A percentile compares a stretch with the other conserved stretches of the same genome.
Conservation (phyloP, 2,888 invertebrate genomes). For the Catocala sponsa region DNA sequence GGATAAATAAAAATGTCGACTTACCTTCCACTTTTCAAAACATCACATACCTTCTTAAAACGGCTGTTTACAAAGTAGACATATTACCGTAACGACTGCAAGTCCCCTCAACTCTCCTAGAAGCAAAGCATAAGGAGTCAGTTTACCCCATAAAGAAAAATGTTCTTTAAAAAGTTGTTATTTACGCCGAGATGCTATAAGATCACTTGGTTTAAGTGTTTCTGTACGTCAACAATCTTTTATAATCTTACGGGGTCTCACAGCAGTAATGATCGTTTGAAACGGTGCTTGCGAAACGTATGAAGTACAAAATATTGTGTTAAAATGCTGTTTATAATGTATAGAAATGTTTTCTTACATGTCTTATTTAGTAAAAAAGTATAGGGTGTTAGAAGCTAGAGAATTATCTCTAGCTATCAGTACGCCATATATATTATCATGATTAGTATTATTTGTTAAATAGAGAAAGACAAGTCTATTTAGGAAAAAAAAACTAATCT, state of each 20-base stretch:
- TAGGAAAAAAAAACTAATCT: too few relatives aligned
- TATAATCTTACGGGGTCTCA: neutral
- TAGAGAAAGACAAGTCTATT: too few relatives aligned
- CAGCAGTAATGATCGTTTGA: neutral
- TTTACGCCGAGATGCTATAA: neutral
- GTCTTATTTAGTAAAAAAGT: too few relatives aligned
- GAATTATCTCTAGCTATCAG: too few relatives aligned
- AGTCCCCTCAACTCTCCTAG: neutral
- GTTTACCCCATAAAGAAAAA: conserved; percentile 2
- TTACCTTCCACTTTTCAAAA: too few relatives aligned
- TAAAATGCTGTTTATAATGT: neutral
- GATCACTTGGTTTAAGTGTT: conserved; percentile 6
- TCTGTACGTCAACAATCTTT: conserved; percentile 7
- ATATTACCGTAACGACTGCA: conserved; percentile 5
- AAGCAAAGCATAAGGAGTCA: neutral
- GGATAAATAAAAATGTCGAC: too few relatives aligned
- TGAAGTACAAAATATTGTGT: conserved; percentile 2
- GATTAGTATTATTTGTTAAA: too few relatives aligned
- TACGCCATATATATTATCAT: too few relatives aligned
- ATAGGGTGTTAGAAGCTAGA: too few relatives aligned
- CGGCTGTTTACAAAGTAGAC: neutral
- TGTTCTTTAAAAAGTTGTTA: conserved; percentile 1
- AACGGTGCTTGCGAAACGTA: neutral
- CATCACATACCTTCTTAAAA: too few relatives aligned
- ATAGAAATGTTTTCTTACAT: neutral